Base-by-base conservation (phyloP, 1,140 invertebrate genomes). In the Notospermus geniculatus region DNA sequence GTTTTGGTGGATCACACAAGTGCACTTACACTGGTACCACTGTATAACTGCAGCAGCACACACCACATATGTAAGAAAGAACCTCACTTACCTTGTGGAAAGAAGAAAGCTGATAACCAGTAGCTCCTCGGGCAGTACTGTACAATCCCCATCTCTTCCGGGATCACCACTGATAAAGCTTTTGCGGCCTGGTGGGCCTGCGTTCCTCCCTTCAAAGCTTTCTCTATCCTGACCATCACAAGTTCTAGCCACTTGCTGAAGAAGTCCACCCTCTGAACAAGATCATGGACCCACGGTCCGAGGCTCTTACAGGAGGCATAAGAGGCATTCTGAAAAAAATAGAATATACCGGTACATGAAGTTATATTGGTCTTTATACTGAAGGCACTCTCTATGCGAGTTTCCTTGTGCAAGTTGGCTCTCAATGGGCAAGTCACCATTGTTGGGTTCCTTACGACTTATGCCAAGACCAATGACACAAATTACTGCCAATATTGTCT, bases 21-120 rank as follows among this genome's bases (percentile, higher is more conserved):
- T n/a, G n/a, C n/a, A n/a, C n/a, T n/a, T n/a, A n/a, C 15, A 36
- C 32, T 36, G 32, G 32, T 36, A 36, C n/a, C 4, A 36, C 32
- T 15, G 15, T 15, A 36, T 4, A 36, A 15, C 32, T 7, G 5
- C 32, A 36, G 32, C 32, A 36, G 15, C 5, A 7, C 4, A 36
- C 32, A 4, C 4, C 4, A 4, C 32, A 36, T 7, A 36, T 4
- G 32, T 7, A 4, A 4, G 32, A 36, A 4, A 36, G 4, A 15
- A 36, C 32, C 32, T n/a, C 13, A 63, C 50, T 56, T 63, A 80
- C 80, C 91, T 85, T 93, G 91, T 0, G 91, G 91, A 73, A 93
- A 94, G 77, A 90, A 95, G 71, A 94, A 88, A 11, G 91, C 92
- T 45, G 91, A 90, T 36, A 95, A 78, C 92, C 92, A 95, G 73